A percentile compares a stretch with the other conserved stretches of the same genome.
These are phyloP conservation scores for Empis stercorea DNA, from an alignment of 2,888 invertebrate species.

Conservation along the genomic window DNA sequence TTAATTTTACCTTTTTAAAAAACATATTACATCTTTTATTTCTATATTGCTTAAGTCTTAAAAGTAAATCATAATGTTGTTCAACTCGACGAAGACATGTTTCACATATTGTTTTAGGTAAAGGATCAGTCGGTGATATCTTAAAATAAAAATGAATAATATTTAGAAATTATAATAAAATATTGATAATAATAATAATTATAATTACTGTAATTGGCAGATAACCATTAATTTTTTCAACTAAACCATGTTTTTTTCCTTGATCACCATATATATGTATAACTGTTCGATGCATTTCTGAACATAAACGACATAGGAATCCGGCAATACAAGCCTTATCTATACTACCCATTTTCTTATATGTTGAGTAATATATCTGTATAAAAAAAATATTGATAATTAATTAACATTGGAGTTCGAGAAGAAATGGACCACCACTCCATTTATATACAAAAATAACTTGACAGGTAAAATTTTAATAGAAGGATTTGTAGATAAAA, in stretches of 20 bases:
- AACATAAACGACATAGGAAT: slow-evolving; percentile 74
- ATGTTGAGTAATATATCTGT: too few species aligned
- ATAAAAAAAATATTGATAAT: too few species aligned
- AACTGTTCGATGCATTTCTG: slow-evolving; percentile 72
- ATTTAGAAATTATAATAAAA: too few species aligned
- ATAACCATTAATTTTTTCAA: slow-evolving; percentile 68
- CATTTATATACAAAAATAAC: too few species aligned
- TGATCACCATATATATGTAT: slow-evolving; percentile 73
- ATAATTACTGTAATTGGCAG: slow-evolving; percentile 60
- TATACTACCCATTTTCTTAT: slow-evolving; percentile 67
- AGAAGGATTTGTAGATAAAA: too few species aligned
- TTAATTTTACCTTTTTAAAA: not conserved
- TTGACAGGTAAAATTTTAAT: too few species aligned
- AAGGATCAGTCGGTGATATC: slow-evolving; percentile 49
- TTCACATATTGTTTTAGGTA: slow-evolving; percentile 58
- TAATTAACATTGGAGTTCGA: too few species aligned
- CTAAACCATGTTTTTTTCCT: slow-evolving; percentile 58
- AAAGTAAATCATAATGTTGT: slow-evolving; percentile 38
- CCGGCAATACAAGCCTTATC: slow-evolving; percentile 69
- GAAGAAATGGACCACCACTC: too few species aligned
- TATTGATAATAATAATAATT: too few species aligned
- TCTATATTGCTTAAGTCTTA: slow-evolving; percentile 18
- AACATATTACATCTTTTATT: not conserved
- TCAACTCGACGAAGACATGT: slow-evolving; percentile 46
- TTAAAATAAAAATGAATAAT: slow-evolving; percentile 22